A percentile compares a stretch with the other conserved stretches of the same genome.
These are phyloP conservation scores for Campylomormyrus tamandua DNA, from an alignment of 2,113 vertebrate species.

Conservation along the genomic window DNA sequence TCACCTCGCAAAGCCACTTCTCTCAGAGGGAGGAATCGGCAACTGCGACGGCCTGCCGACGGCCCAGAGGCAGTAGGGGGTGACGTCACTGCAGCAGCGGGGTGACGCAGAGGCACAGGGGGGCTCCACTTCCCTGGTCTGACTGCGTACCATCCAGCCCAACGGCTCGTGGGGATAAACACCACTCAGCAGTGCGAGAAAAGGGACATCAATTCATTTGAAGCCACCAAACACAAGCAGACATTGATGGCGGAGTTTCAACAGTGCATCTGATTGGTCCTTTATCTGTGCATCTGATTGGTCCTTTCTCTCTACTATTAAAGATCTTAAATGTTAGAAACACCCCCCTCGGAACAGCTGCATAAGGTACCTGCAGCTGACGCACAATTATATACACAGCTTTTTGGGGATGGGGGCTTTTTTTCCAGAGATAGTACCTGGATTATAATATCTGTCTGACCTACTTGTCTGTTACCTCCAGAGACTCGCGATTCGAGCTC, in stretches of 20 bases:
- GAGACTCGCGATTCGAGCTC: slow-evolving; percentile 60
- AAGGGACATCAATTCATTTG: background rate
- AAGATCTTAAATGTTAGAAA: background rate
- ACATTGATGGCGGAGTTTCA: background rate
- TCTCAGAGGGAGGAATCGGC: background rate
- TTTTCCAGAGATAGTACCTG: slow-evolving; percentile 62
- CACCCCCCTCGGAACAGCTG: background rate
- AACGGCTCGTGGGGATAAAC: background rate
- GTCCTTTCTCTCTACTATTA: background rate
- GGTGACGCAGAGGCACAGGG: background rate
- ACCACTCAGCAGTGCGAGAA: background rate
- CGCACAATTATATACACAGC: background rate
- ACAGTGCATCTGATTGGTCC: background rate
- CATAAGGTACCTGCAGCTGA: background rate
- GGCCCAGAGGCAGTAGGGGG: background rate
- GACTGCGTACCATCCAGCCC: background rate
- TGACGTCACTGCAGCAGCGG: background rate
- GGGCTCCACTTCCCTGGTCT: background rate
- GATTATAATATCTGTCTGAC: slow-evolving; percentile 69
- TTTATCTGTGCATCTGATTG: background rate
- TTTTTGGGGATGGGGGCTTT: slow-evolving; percentile 20
- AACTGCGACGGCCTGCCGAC: background rate
- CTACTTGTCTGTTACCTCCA: slow-evolving; percentile 57
- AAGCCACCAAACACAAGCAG: background rate
- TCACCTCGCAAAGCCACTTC: background rate